A percentile compares a stretch with the other conserved stretches of the same genome.
Conservation (phyloP, 2,888 invertebrate genomes). For the Tiphia femorata region DNA sequence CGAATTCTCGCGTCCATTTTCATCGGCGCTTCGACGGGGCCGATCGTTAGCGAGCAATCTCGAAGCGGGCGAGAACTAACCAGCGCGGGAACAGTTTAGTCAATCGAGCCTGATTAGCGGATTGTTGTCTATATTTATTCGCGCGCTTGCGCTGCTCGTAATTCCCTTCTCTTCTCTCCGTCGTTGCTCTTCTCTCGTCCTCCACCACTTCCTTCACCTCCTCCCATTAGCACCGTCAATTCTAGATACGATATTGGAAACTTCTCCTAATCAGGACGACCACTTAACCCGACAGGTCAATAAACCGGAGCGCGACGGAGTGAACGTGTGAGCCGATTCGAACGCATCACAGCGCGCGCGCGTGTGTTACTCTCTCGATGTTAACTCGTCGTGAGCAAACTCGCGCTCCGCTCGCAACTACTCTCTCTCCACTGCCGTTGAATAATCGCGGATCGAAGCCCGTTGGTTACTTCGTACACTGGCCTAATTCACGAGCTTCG, state of each 20-base stretch:
- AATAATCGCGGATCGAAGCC: too few relatives aligned
- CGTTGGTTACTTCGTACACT: too few relatives aligned
- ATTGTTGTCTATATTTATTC: slow-evolving; percentile 37
- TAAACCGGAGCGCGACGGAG: slow-evolving; percentile 32
- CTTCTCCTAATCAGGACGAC: slow-evolving; percentile 47
- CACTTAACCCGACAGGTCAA: slow-evolving; percentile 45
- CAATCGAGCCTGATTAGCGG: slow-evolving; percentile 34
- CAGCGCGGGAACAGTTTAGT: slow-evolving; percentile 6
- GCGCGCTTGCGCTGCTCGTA: slow-evolving; percentile 10
- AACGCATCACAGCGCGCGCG: slow-evolving; percentile 27
- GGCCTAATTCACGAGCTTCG: too few relatives aligned
- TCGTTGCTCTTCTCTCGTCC: too few relatives aligned
- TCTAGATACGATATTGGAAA: slow-evolving; percentile 46
- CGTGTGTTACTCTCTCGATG: slow-evolving; percentile 31
- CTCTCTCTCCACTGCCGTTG: slow-evolving; percentile 8
- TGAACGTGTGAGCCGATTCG: too few relatives aligned
- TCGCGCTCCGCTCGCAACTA: too few relatives aligned
- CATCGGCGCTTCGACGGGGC: too few relatives aligned
- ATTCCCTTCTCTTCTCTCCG: too few relatives aligned
- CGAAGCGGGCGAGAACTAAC: slow-evolving; percentile 17
- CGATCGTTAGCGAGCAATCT: too few relatives aligned
- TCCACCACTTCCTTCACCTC: too few relatives aligned
- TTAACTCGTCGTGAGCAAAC: slow-evolving; percentile 39
- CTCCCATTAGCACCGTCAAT: slow-evolving; percentile 33
- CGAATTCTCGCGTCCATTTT: too few relatives aligned